Evolutionary conservation across 2,797 vertebrate species (phyloP), one percentile per base, ranked within the genome.

Genomic region (Rhynchotus rufescens): DNA sequence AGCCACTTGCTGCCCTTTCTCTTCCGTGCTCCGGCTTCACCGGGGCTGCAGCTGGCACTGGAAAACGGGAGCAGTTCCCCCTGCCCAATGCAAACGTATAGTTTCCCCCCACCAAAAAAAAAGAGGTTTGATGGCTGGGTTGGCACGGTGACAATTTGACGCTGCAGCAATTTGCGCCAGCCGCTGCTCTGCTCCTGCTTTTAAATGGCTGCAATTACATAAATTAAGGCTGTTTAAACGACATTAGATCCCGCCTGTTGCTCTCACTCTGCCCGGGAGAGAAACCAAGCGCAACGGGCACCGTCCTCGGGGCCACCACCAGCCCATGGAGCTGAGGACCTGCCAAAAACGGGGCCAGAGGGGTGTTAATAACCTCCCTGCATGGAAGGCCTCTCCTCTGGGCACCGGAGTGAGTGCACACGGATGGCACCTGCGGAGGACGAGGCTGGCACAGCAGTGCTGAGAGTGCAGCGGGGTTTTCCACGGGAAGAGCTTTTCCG

Each of bases 1-100:
- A 99, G 98, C 98, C 98, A 94, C 98, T 97, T 89, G 88, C 26
- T 5, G 75, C 26, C 21, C 30, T 97, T 86, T 92, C 80, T 90
- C 75, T 74, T 3, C 40, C 67, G 32, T 13, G 23, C 47, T 49
- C 47, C 21, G 23, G 47, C 21, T 26, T 8, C 15, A 9, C 26
- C 8, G 26, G 51, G 47, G 47, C 47, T 49, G 47, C 47, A 3
- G 16, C 17, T 30, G 54, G 30, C 28, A 7, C 0, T 8, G 38
- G 28, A 28, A 45, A n/a, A 13, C 6, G 36, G 7, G 0, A 1
- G 40, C 0, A 0, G 15, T 47, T 44, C 47, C 28, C 1, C 0
- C 20, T 72, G 20, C 34, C 34, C 3, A 30, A 3, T 38, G 49
- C 28, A 69, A 52, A 52, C 2, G 26, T 19, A 11, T n/a, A 11